phyloP scores from a whole-genome alignment of 2,113 vertebrate genomes.

The Neolamprologus kungweensis region DNA sequence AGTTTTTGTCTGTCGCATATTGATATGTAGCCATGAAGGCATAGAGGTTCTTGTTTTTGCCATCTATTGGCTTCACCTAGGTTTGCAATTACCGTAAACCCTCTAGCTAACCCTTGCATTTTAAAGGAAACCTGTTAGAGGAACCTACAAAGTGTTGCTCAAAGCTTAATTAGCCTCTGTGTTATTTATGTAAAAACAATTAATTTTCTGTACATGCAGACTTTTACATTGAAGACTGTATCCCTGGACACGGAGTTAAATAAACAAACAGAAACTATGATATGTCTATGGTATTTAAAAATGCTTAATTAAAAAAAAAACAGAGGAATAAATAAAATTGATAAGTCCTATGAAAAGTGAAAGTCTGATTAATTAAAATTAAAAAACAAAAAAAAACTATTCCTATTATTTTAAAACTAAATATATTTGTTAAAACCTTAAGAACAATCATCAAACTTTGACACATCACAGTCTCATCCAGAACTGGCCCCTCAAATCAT shows the following conservation, averaged over 20 bases:
- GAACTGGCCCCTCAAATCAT: not conserved
- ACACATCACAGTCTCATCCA: not conserved
- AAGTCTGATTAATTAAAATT: not conserved
- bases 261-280: not conserved
- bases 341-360: not conserved
- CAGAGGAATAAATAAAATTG: not conserved
- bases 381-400: not conserved
- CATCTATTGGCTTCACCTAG: not conserved
- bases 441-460: not conserved
- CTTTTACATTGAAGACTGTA: not conserved
- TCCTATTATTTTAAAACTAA: not conserved
- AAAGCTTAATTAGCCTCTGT: not conserved
- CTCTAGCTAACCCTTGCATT: not conserved
- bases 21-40: not conserved
- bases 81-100: not conserved
- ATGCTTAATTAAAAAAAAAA: accelerated
- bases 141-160: not conserved
- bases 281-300: not conserved
- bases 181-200: not conserved
- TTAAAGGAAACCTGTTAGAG: not conserved
- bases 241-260: not conserved
- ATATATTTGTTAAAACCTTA: not conserved
- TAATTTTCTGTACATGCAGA: not conserved
- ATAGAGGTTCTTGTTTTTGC: not conserved
- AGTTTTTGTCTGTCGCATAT: not conserved